These are phyloP conservation scores for Herpailurus yagouaroundi DNA, from an alignment of 2,113 vertebrate species.

Conservation along the genomic window DNA sequence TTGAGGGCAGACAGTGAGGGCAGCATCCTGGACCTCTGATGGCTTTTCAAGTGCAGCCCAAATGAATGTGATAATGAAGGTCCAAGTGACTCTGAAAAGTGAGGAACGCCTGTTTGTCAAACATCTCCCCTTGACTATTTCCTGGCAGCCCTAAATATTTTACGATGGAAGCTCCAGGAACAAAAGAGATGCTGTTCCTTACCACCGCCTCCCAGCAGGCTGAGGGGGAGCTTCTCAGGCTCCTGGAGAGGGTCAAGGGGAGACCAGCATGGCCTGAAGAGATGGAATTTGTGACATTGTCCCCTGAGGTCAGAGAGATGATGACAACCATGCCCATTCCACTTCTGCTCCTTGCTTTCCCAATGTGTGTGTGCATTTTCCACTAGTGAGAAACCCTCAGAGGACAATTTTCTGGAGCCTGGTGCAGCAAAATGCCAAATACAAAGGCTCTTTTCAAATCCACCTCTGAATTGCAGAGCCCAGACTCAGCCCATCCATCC, in stretches of 20 bases:
- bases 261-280: neutral
- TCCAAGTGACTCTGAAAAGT: neutral
- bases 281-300: neutral
- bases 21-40: neutral
- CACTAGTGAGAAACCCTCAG: neutral
- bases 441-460: constrained; percentile 20
- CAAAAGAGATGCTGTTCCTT: neutral
- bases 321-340: neutral
- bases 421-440: neutral
- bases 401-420: neutral
- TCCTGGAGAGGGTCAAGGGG: neutral
- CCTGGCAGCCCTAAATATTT: constrained; percentile 31
- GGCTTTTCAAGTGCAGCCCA: neutral
- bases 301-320: neutral
- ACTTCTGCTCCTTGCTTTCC: neutral
- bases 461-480: neutral
- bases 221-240: neutral
- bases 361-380: neutral
- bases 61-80: neutral
- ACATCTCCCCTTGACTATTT: neutral
- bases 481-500: neutral
- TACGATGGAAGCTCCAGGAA: constrained; percentile 30
- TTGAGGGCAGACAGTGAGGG: neutral
- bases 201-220: neutral
- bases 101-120: neutral